Evolutionary conservation across 2,113 vertebrate genomes (phyloP).

Genomic region (Tretioscincus oriximinensis): DNA sequence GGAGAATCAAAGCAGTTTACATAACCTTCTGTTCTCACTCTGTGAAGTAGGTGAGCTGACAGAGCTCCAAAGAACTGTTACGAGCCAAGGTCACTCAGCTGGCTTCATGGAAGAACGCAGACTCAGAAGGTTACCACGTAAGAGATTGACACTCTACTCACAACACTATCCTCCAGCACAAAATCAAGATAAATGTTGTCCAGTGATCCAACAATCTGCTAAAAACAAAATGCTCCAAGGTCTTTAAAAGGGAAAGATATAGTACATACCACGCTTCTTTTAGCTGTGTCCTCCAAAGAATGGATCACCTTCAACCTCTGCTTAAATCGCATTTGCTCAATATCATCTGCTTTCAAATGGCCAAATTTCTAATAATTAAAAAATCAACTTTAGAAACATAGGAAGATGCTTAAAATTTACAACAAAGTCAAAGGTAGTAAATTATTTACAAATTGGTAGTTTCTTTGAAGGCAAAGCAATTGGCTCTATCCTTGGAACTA

Average conservation of each 20-base stretch:
- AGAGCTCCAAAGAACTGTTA: no score
- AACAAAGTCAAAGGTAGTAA: not conserved
- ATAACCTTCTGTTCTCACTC: no score
- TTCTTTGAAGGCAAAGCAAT: not conserved
- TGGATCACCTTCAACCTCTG: conserved; percentile 98
- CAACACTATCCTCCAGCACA: not conserved
- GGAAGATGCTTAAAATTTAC: not conserved
- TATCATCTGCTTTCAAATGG: conserved; percentile 85
- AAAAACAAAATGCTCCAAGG: not conserved
- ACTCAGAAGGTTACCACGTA: no score
- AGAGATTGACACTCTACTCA: no score
- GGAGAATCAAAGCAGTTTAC: no score
- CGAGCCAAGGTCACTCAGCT: no score
- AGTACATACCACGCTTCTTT: conserved; percentile 91
- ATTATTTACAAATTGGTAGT: not conserved
- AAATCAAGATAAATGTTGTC: conserved; percentile 23
- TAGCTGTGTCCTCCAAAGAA: conserved; percentile 93
- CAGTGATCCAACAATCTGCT: not conserved
- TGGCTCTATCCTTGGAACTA: not conserved
- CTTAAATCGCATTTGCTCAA: conserved; percentile 98
- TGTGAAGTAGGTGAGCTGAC: no score
- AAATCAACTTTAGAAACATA: not conserved
- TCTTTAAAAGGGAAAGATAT: not conserved
- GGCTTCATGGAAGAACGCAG: no score
- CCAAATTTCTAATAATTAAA: conserved; percentile 83